Base-by-base conservation (phyloP, 2,888 invertebrate species). In the Chrysodeixis includens region DNA sequence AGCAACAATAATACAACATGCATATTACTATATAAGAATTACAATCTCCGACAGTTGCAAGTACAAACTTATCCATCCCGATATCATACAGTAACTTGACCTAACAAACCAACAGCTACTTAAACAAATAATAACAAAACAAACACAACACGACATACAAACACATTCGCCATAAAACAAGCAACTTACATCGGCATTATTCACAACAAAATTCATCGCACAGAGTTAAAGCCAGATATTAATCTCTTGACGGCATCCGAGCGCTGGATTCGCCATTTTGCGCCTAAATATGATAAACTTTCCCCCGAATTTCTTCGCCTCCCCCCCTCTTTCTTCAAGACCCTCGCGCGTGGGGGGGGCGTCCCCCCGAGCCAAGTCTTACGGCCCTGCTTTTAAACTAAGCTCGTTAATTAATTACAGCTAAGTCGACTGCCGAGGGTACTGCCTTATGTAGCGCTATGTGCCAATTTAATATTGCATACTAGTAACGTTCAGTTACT, bases 381-480 rank as follows among this genome's bases (percentile, higher is more conserved):
- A 94, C 93, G 92, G 92, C 94, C 94, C 95, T 93, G 94, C 95
- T 95, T 95, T 95, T 95, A 95, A 95, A 95, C 95, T 95, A 95
- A 95, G 95, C 95, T 94, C 94, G 95, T 95, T 95, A 95, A 95
- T 95, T 95, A 95, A 95, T 95, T 95, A 95, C 93, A 93, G 93
- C 90, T 92, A 93, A 94, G 94, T 93, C 93, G 93, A 87, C 92
- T 90, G 86, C 88, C 85, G 90, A 89, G 93, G 92, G 90, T 90
- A 90, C 88, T 90, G 89, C 87, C 90, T 89, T 93, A 93, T 89
- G 90, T 93, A 93, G 89, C 87, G 92, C 88, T 93, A 93, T 93
- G 93, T 93, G 92, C 92, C 92, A 89, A 88, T 91, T 93, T 90
- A 90, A 93, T 92, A 92, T 92, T 92, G 92, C 93, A 92, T 26